phyloP scores from a whole-genome alignment of 2,888 invertebrate genomes.

The Chorisops tibialis region DNA sequence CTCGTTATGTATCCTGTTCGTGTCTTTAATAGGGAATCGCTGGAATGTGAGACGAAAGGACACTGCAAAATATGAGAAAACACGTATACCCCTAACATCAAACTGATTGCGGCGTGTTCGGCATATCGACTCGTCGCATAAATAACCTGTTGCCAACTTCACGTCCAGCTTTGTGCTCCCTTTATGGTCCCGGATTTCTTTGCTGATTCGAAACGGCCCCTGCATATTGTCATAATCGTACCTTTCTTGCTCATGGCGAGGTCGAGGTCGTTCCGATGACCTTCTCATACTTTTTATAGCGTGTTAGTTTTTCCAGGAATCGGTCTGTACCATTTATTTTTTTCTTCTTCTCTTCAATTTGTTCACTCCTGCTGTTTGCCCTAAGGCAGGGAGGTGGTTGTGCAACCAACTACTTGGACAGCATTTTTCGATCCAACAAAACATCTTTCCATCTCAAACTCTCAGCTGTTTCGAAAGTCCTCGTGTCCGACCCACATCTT shows the following conservation, averaged over 20 bases:
- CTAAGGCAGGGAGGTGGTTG: background rate
- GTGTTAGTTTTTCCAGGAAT: background rate
- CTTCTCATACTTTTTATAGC: background rate
- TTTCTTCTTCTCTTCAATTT: too few relatives aligned
- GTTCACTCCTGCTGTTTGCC: background rate
- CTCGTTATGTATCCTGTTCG: too few relatives aligned
- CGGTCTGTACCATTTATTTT: background rate
- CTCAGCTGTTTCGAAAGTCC: constrained; percentile 21
- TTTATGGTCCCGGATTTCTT: background rate
- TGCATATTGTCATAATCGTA: background rate
- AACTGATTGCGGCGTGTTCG: background rate
- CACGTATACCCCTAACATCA: background rate
- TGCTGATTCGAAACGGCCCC: background rate
- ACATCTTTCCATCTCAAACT: constrained; percentile 10
- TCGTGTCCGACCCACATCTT: constrained; percentile 20
- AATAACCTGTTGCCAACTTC: constrained; percentile 21
- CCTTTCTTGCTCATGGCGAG: background rate
- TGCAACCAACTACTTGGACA: background rate
- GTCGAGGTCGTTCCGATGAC: constrained; percentile 17
- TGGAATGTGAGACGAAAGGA: too few relatives aligned
- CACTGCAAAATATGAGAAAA: background rate
- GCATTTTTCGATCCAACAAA: background rate
- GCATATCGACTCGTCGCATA: background rate
- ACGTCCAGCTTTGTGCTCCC: background rate
- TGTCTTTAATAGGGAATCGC: too few relatives aligned